A percentile compares a stretch with the other conserved stretches of the same genome.
Conservation (phyloP, 2,797 vertebrate genomes). For the Hybognathus amarus region DNA sequence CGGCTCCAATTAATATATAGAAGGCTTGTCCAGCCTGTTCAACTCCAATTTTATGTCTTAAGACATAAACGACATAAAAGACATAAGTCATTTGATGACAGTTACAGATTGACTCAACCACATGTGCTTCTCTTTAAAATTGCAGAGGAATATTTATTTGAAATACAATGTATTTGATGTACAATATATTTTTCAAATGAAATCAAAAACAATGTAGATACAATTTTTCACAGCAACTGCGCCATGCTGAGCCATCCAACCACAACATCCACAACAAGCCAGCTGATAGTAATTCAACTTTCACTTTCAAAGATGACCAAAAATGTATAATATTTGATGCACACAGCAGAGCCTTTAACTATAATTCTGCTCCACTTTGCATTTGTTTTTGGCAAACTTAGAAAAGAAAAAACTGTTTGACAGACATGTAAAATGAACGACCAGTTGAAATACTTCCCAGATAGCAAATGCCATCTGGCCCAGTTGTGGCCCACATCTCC, state of each 20-base stretch:
- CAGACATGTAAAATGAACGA: background rate
- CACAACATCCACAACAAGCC: background rate
- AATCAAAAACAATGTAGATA: background rate
- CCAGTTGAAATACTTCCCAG: background rate
- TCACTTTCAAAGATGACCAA: background rate
- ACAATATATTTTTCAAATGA: background rate
- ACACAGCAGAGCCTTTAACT: background rate
- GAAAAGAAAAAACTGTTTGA: background rate
- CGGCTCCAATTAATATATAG: slow-evolving; percentile 42
- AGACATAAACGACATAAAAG: too few relatives aligned
- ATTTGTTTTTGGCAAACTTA: background rate
- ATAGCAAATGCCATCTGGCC: too few relatives aligned
- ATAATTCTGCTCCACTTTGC: background rate
- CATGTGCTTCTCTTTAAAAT: background rate
- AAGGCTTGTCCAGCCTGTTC: slow-evolving; percentile 1
- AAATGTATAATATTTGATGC: background rate
- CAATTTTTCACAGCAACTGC: background rate
- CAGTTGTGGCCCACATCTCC: too few relatives aligned
- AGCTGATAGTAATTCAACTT: background rate
- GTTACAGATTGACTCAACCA: background rate
- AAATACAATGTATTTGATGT: background rate
- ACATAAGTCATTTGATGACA: slow-evolving; percentile 30
- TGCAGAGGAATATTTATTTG: background rate
- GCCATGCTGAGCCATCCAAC: background rate
- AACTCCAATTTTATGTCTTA: slow-evolving; percentile 38